Conservation (phyloP, 2,797 vertebrate species). For the Cossypha heuglini region DNA sequence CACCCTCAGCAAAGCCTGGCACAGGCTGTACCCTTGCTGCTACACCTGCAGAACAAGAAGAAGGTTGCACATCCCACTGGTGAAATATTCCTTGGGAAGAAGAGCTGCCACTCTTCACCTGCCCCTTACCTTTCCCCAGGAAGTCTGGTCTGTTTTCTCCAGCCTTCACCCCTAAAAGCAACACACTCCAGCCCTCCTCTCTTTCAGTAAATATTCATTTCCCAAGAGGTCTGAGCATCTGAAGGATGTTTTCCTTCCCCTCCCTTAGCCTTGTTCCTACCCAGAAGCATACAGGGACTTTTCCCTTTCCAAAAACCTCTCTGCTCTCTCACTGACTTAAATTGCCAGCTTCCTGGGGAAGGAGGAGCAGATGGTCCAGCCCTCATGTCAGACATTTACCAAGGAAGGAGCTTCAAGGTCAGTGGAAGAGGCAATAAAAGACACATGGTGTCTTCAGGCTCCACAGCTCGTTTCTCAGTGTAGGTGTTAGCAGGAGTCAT, state of each 20-base stretch:
- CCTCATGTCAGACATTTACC: not conserved
- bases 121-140: not conserved
- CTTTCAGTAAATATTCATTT: not conserved
- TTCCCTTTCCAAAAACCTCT: not conserved
- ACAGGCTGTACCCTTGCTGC: not conserved
- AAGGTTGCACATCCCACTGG: not conserved
- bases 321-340: not conserved
- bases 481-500: not conserved
- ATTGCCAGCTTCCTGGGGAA: conserved; percentile 11
- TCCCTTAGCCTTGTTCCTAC: not conserved
- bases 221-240: not conserved
- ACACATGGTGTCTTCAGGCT: conserved; percentile 20
- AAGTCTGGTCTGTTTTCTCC: not conserved
- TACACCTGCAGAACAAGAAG: not conserved
- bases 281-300: not conserved
- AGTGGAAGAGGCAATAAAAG: not conserved
- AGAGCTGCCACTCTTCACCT: not conserved
- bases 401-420: conserved; percentile 23
- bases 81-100: not conserved
- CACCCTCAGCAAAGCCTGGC: not conserved
- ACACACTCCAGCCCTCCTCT: not conserved
- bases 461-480: not conserved
- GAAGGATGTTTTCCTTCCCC: not conserved
- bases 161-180: not conserved
- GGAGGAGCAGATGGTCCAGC: not conserved